These are phyloP conservation scores for Eriocheir sinensis DNA, from an alignment of 1,140 invertebrate genomes.

Conservation along the genomic window DNA sequence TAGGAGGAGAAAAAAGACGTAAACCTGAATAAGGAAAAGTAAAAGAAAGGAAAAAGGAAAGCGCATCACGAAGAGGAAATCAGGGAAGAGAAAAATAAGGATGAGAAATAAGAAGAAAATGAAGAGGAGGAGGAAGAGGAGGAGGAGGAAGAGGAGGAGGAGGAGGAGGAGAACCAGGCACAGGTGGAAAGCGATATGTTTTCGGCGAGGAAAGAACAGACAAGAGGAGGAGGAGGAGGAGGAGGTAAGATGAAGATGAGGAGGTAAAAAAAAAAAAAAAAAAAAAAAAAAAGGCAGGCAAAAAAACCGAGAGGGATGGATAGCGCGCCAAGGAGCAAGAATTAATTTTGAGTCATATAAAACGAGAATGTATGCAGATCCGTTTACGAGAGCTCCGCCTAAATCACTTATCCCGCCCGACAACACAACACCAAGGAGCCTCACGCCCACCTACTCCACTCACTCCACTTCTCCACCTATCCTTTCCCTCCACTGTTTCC, in stretches of 20 bases:
- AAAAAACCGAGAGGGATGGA: too few species aligned
- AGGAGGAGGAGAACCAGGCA: too few species aligned
- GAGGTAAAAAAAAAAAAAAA: too few species aligned
- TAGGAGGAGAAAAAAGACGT: neutral
- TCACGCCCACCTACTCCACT: too few species aligned
- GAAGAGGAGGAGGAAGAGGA: neutral
- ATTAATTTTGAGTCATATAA: neutral
- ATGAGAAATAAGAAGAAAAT: neutral
- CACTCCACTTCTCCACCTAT: too few species aligned
- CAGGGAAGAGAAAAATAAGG: neutral
- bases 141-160: too few species aligned
- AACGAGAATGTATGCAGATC: neutral
- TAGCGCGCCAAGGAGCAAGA: neutral
- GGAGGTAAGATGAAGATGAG: too few species aligned
- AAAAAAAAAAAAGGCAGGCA: neutral
- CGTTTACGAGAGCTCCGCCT: neutral
- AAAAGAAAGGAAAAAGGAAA: neutral
- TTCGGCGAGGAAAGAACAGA: too few species aligned
- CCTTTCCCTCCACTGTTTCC: too few species aligned
- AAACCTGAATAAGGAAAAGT: neutral
- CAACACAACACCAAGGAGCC: too few species aligned
- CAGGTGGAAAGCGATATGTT: too few species aligned
- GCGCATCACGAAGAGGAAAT: neutral
- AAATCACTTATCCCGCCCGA: neutral
- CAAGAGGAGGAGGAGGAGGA: too few species aligned